Conservation (phyloP, 1,140 invertebrate genomes). For the Antheraea mylitta region DNA sequence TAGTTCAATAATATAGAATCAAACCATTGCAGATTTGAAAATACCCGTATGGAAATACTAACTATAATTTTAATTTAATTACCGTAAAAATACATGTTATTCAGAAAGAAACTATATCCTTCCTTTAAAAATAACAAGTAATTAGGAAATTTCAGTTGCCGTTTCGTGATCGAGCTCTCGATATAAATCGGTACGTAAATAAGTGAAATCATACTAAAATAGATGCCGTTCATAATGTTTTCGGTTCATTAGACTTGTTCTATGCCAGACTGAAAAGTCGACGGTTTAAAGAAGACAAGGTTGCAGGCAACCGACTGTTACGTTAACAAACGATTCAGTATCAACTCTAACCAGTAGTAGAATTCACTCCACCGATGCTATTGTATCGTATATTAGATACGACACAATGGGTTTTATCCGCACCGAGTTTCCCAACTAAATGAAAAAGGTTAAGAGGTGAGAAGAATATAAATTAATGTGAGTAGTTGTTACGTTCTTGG, state of each 20-base stretch:
- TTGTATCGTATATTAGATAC: constrained; percentile 12
- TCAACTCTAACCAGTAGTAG: constrained; percentile 32
- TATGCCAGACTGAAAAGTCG: constrained; percentile 59
- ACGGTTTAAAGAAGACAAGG: constrained; percentile 62
- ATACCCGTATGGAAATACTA: no score
- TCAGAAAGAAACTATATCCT: background rate
- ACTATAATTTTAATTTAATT: no score
- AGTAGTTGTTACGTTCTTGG: constrained; percentile 39
- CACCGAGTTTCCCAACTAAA: constrained; percentile 46
- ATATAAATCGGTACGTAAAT: constrained; percentile 44
- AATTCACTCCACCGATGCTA: constrained; percentile 3
- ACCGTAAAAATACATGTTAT: no score
- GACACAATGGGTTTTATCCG: constrained; percentile 44
- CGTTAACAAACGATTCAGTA: constrained; percentile 55
- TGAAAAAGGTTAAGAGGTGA: constrained; percentile 69
- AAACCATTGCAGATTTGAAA: no score
- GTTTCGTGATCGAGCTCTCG: constrained; percentile 27
- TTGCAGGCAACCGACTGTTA: constrained; percentile 58
- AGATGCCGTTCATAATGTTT: constrained; percentile 51
- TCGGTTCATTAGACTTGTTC: constrained; percentile 63
- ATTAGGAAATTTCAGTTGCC: background rate
- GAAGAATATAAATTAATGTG: constrained; percentile 62
- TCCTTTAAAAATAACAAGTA: background rate
- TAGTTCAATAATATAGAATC: no score
- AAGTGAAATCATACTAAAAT: constrained; percentile 68